These are phyloP conservation scores for Syrrhaptes paradoxus DNA, from an alignment of 2,113 vertebrate species.

Conservation along the genomic window DNA sequence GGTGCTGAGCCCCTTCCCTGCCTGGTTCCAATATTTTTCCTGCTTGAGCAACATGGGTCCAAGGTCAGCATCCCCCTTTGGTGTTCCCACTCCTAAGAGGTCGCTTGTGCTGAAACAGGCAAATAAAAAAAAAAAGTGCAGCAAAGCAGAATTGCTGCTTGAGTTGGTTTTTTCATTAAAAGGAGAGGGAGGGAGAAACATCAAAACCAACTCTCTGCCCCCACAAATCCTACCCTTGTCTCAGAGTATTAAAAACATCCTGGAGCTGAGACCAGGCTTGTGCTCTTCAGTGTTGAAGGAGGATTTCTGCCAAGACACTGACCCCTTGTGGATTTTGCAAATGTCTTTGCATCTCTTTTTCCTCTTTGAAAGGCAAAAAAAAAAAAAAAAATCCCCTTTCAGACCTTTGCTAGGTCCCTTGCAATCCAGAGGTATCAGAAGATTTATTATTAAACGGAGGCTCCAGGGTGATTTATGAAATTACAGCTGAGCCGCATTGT, in stretches of 20 bases:
- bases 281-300: background rate
- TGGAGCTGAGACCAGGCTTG: background rate
- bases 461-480: conserved; percentile 43
- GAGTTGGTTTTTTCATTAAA: background rate
- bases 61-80: background rate
- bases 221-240: background rate
- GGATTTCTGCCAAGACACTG: conserved; percentile 74
- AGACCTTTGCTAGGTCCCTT: background rate
- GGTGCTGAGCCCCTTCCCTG: background rate
- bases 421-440: background rate
- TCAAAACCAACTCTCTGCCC: background rate
- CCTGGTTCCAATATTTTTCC: background rate
- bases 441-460: conserved; percentile 59
- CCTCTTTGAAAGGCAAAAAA: background rate
- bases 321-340: conserved; percentile 71
- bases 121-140: background rate
- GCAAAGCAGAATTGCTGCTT: background rate
- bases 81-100: background rate
- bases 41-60: rapidly evolving
- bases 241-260: background rate
- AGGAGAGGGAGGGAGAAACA: background rate
- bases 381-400: background rate
- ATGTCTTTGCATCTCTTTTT: background rate
- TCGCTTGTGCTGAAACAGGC: background rate
- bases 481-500: conserved; percentile 4